A percentile compares a stretch with the other conserved stretches of the same genome.
phyloP scores from a whole-genome alignment of 2,888 invertebrate genomes.

The Acanthosoma haemorrhoidale region DNA sequence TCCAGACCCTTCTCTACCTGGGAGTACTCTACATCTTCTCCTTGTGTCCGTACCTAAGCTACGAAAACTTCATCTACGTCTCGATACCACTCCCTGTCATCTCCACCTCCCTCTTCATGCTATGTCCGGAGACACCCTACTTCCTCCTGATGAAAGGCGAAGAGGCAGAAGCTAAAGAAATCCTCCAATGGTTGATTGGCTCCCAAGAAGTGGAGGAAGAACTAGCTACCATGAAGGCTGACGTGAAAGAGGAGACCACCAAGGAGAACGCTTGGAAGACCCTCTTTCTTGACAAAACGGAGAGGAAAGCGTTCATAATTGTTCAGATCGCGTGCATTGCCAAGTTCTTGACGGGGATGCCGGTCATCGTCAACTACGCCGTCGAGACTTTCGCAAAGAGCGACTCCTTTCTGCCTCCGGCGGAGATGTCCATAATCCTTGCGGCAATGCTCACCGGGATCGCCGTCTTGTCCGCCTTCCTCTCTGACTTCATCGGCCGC shows the following conservation, averaged over 20 bases:
- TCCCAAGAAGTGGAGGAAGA: constrained; percentile 46
- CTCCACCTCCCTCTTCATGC: constrained; percentile 20
- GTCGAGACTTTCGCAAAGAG: constrained; percentile 31
- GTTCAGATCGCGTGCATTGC: constrained; percentile 20
- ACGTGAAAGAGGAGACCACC: constrained; percentile 18
- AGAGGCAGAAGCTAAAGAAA: constrained; percentile 16
- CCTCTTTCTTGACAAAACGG: constrained; percentile 33
- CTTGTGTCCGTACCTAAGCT: constrained; percentile 44
- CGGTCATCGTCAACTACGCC: constrained; percentile 30
- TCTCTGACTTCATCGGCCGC: constrained; percentile 34
- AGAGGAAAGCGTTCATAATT: constrained; percentile 31
- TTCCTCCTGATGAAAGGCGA: constrained; percentile 31
- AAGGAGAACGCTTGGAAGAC: constrained; percentile 24
- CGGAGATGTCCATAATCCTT: constrained; percentile 29
- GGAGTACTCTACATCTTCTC: constrained; percentile 39
- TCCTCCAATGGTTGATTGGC: constrained; percentile 35
- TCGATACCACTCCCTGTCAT: constrained; percentile 17
- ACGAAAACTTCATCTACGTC: constrained; percentile 43
- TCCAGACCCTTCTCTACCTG: constrained; percentile 40
- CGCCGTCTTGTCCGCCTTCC: constrained; percentile 28
- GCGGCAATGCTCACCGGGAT: constrained; percentile 23
- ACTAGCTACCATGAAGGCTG: constrained; percentile 16
- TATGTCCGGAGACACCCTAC: constrained; percentile 36
- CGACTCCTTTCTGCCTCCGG: neutral
- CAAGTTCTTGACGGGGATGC: constrained; percentile 28